These are phyloP conservation scores for Sicus ferrugineus DNA, from an alignment of 2,888 invertebrate genomes.

Conservation along the genomic window DNA sequence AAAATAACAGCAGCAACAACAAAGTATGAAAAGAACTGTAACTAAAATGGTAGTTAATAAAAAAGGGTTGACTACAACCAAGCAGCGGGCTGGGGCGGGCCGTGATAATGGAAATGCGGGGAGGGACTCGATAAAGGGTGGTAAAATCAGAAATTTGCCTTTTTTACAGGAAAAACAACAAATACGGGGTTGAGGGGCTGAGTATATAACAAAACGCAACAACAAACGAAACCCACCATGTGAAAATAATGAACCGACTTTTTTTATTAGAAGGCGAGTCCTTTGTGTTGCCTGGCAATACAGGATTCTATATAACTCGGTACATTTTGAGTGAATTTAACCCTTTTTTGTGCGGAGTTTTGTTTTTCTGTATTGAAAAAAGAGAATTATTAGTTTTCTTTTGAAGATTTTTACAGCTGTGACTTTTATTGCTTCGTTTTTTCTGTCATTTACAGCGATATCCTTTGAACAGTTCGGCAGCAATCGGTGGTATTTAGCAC, in stretches of 20 bases:
- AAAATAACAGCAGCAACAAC: conserved; percentile 9
- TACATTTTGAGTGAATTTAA: conserved; percentile 19
- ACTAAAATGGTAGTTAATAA: conserved; percentile 4
- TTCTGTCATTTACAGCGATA: conserved; percentile 39
- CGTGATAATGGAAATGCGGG: not conserved
- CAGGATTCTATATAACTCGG: not conserved
- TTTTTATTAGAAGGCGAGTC: not conserved
- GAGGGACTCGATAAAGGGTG: not conserved
- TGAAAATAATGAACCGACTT: too few relatives aligned
- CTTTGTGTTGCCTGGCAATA: too few relatives aligned
- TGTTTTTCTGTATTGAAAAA: not conserved
- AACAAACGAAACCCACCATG: not conserved
- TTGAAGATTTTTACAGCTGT: conserved; percentile 5
- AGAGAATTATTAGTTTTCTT: conserved; percentile 7
- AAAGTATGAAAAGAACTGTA: not conserved
- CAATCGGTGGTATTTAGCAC: conserved; percentile 54
- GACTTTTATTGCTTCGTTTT: conserved; percentile 10
- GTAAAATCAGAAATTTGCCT: not conserved
- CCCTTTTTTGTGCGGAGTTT: conserved; percentile 20
- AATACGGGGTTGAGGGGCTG: not conserved
- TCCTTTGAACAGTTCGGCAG: conserved; percentile 29
- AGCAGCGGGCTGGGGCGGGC: not conserved
- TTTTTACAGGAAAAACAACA: conserved; percentile 4
- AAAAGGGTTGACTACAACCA: conserved; percentile 14
- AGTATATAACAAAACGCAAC: too few relatives aligned